Conservation (phyloP, 1,140 invertebrate genomes). For the Leptopilina clavipes region DNA sequence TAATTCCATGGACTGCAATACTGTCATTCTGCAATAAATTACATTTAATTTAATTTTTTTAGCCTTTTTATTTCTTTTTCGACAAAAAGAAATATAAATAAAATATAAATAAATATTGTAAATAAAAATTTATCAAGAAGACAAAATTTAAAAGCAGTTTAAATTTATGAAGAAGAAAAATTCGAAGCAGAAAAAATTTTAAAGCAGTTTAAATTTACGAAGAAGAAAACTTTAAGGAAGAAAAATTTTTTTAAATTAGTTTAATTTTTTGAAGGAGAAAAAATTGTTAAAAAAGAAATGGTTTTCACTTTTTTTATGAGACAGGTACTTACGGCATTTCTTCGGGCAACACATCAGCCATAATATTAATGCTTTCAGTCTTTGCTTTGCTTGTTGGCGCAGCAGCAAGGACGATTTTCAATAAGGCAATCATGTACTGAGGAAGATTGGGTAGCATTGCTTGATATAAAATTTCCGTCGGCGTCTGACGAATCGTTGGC, state of each 20-base stretch:
- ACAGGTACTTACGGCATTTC: slow-evolving; percentile 92
- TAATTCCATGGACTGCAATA: slow-evolving; percentile 97
- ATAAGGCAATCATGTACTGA: slow-evolving; percentile 96
- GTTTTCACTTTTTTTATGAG: too few species aligned
- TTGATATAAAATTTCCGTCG: slow-evolving; percentile 92
- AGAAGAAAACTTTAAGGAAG: too few species aligned
- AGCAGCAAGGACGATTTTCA: slow-evolving; percentile 98
- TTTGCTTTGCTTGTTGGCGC: slow-evolving; percentile 98
- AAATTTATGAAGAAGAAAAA: too few species aligned
- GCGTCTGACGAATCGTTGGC: slow-evolving; percentile 77
- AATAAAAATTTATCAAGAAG: too few species aligned
- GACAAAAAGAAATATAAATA: slow-evolving; percentile 44
- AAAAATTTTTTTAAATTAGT: slow-evolving; percentile 27
- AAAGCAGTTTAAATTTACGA: too few species aligned
- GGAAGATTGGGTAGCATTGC: slow-evolving; percentile 94
- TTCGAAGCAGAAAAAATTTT: too few species aligned
- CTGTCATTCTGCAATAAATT: slow-evolving; percentile 88
- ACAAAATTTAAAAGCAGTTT: too few species aligned
- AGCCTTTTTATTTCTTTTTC: slow-evolving; percentile 33
- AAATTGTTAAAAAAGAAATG: too few species aligned
- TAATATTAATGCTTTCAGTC: slow-evolving; percentile 98
- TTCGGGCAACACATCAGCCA: slow-evolving; percentile 97
- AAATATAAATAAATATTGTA: too few species aligned
- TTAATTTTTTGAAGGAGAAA: too few species aligned
- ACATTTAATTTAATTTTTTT: slow-evolving; percentile 28